Evolutionary conservation across 2,888 invertebrate genomes (phyloP).

Genomic region (Parnassius mnemosyne): DNA sequence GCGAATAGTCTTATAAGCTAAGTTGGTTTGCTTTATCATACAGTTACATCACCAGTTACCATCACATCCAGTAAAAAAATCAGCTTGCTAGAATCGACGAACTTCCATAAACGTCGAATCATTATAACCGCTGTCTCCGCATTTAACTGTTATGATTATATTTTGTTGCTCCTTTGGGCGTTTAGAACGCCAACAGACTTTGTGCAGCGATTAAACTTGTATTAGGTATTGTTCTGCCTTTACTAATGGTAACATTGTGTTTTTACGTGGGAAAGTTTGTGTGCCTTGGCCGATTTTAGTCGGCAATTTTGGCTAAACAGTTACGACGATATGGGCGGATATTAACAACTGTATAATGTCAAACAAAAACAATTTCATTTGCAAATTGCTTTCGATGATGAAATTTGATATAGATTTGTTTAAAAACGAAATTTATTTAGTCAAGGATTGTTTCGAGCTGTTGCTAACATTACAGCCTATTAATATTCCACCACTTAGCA

Average conservation of each 20-base stretch:
- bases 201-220: constrained; percentile 22
- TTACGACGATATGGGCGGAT: neutral
- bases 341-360: no score
- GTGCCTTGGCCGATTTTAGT: constrained; percentile 1
- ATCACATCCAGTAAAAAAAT: no score
- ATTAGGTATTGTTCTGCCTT: constrained; percentile 21
- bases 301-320: constrained; percentile 5
- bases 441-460: no score
- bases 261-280: constrained; percentile 20
- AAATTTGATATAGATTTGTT: no score
- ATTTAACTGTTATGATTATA: constrained; percentile 24
- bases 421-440: no score
- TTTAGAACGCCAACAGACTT: constrained; percentile 10
- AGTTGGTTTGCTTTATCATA: no score
- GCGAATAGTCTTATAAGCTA: no score
- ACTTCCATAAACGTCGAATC: constrained; percentile 1
- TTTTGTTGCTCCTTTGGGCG: constrained; percentile 10
- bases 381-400: no score
- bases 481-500: no score
- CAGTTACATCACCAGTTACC: no score
- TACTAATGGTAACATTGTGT: constrained; percentile 19
- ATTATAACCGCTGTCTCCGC: constrained; percentile 16
- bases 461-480: no score
- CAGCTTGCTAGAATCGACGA: neutral
- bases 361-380: no score